These are phyloP conservation scores for Diaperis boleti DNA, from an alignment of 2,888 invertebrate species.

Conservation along the genomic window DNA sequence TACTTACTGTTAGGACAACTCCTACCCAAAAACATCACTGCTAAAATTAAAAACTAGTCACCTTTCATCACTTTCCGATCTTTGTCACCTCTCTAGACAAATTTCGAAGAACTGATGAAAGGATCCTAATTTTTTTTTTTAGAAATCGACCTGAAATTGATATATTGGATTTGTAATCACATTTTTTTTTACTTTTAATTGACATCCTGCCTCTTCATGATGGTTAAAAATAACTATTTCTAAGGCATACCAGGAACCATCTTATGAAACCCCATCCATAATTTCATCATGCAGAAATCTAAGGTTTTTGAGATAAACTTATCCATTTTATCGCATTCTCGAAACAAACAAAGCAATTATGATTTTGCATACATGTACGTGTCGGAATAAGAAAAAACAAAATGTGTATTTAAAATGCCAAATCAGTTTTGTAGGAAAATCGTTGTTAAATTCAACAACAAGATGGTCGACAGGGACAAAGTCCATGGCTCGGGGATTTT, in stretches of 20 bases:
- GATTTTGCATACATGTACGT: constrained; percentile 21
- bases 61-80: background rate
- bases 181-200: constrained; percentile 12
- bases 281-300: constrained; percentile 43
- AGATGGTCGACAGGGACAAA: constrained; percentile 28
- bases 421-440: constrained; percentile 4
- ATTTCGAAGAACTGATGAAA: constrained; percentile 18
- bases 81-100: constrained; percentile 1
- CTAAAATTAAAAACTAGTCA: background rate
- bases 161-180: constrained; percentile 19
- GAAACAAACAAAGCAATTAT: constrained; percentile 36
- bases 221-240: constrained; percentile 33
- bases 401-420: constrained; percentile 17
- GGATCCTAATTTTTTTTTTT: constrained; percentile 13
- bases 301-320: constrained; percentile 40
- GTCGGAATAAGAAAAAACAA: constrained; percentile 11
- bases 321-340: constrained; percentile 35
- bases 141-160: constrained; percentile 21
- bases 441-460: constrained; percentile 7
- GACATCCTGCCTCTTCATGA: constrained; percentile 27
- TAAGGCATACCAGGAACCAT: constrained; percentile 32
- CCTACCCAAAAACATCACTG: too few species aligned
- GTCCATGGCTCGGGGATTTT: constrained; percentile 29
- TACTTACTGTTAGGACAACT: too few species aligned
- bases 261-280: constrained; percentile 31